Evolutionary conservation across 2,888 invertebrate species (phyloP).

Genomic region (Xanthia togata): DNA sequence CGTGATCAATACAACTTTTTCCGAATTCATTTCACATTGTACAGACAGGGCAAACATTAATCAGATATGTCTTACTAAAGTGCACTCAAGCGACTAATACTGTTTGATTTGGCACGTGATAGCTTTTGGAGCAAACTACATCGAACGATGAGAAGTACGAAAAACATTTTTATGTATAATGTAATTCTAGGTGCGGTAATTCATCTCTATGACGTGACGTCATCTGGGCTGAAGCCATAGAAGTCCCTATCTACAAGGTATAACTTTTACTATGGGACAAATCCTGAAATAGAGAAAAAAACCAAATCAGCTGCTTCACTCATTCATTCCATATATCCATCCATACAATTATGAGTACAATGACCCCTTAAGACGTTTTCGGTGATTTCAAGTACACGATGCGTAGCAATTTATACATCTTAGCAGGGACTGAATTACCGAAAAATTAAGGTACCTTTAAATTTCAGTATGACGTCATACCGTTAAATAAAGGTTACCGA

Average conservation of each 20-base stretch:
- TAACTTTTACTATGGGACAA: neutral
- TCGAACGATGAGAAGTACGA: constrained; percentile 24
- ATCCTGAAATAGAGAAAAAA: neutral
- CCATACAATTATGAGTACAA: neutral
- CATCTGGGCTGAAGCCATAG: neutral
- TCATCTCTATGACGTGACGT: neutral
- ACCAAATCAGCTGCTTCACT: neutral
- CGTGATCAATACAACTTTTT: constrained; percentile 39
- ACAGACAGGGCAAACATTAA: constrained; percentile 56
- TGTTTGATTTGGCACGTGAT: constrained; percentile 59
- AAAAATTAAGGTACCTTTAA: too few relatives aligned
- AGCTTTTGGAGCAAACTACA: constrained; percentile 46
- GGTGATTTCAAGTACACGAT: neutral
- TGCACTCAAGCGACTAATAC: constrained; percentile 65
- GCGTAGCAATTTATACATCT: neutral
- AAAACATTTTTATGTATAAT: constrained; percentile 10
- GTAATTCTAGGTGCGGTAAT: neutral
- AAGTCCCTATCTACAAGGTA: neutral
- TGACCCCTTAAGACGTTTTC: neutral
- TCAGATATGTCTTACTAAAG: constrained; percentile 62
- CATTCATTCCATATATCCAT: neutral
- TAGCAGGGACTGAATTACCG: too few relatives aligned
- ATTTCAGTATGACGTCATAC: too few relatives aligned
- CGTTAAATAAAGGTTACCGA: too few relatives aligned
- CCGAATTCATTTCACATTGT: constrained; percentile 48